Evolutionary conservation across 2,888 invertebrate species (phyloP).

Genomic region (Drosophila glabriapex): DNA sequence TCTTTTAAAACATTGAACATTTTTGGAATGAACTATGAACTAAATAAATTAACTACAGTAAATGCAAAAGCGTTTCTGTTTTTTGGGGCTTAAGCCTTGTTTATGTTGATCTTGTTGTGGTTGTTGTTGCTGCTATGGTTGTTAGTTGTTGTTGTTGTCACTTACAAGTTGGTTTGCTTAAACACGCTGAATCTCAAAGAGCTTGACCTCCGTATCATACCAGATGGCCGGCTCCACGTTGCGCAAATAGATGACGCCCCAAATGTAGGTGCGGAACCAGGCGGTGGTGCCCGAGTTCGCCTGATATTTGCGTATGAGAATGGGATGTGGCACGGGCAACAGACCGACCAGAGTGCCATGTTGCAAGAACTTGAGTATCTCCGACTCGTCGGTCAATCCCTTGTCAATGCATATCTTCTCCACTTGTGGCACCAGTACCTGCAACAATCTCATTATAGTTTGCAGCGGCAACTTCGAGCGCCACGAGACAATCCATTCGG

Average conservation of each 20-base stretch:
- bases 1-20: slow-evolving; percentile 41
- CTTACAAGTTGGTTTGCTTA: slow-evolving; percentile 84
- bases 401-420: slow-evolving; percentile 99
- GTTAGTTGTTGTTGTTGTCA: slow-evolving; percentile 30
- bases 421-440: slow-evolving; percentile 99
- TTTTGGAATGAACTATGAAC: slow-evolving; percentile 63
- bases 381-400: slow-evolving; percentile 99
- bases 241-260: slow-evolving; percentile 99
- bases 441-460: slow-evolving; percentile 99
- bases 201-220: slow-evolving; percentile 99
- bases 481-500: slow-evolving; percentile 98
- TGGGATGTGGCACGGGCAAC: slow-evolving; percentile 99
- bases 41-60: slow-evolving; percentile 75
- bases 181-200: slow-evolving; percentile 99
- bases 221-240: slow-evolving; percentile 99
- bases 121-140: slow-evolving; percentile 16
- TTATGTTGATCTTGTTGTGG: slow-evolving; percentile 25
- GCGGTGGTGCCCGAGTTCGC: slow-evolving; percentile 99
- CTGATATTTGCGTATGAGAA: slow-evolving; percentile 99
- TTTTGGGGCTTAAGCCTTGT: slow-evolving; percentile 48
- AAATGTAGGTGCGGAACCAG: slow-evolving; percentile 99
- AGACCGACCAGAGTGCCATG: slow-evolving; percentile 99
- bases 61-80: slow-evolving; percentile 70
- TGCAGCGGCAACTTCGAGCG: slow-evolving; percentile 98
- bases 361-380: slow-evolving; percentile 99